Percentiles rank a stretch among this genome's conserved stretches.
Conservation (phyloP, 2,797 vertebrate species). For the Echeneis naucrates region DNA sequence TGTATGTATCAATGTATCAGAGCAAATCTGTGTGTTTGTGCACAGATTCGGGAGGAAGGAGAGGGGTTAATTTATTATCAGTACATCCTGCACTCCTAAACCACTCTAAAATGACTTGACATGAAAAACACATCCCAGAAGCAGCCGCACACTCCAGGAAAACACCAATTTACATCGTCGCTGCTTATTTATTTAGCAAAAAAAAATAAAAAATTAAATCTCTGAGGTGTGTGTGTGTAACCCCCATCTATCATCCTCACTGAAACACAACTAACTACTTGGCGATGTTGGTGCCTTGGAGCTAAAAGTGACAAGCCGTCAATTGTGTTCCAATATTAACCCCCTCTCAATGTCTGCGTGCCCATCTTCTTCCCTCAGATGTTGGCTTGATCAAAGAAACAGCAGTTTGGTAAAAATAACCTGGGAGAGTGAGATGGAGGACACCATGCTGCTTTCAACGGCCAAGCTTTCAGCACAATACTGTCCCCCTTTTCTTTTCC, state of each 20-base stretch:
- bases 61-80: slow-evolving; percentile 69
- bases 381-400: slow-evolving; percentile 82
- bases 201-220: too few relatives aligned
- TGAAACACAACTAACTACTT: slow-evolving; percentile 74
- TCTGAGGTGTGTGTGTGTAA: slow-evolving; percentile 40
- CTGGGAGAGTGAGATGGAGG: slow-evolving; percentile 72
- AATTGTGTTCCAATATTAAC: slow-evolving; percentile 82
- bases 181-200: slow-evolving; percentile 80
- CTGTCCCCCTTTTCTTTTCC: slow-evolving; percentile 42
- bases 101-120: slow-evolving; percentile 77
- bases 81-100: slow-evolving; percentile 65
- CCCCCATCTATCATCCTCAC: slow-evolving; percentile 44
- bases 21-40: slow-evolving; percentile 37
- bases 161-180: slow-evolving; percentile 77
- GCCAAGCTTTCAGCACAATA: slow-evolving; percentile 68
- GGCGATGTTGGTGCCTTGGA: slow-evolving; percentile 60
- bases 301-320: slow-evolving; percentile 84
- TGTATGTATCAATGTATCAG: slow-evolving; percentile 15
- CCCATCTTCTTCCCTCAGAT: slow-evolving; percentile 78
- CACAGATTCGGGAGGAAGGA: slow-evolving; percentile 32
- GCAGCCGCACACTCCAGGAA: slow-evolving; percentile 76
- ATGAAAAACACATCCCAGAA: slow-evolving; percentile 82
- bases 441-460: slow-evolving; percentile 77
- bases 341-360: slow-evolving; percentile 67
- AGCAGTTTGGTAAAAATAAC: slow-evolving; percentile 81